These are phyloP conservation scores for Crocidura indochinensis DNA, from an alignment of 2,797 vertebrate genomes.

Conservation along the genomic window DNA sequence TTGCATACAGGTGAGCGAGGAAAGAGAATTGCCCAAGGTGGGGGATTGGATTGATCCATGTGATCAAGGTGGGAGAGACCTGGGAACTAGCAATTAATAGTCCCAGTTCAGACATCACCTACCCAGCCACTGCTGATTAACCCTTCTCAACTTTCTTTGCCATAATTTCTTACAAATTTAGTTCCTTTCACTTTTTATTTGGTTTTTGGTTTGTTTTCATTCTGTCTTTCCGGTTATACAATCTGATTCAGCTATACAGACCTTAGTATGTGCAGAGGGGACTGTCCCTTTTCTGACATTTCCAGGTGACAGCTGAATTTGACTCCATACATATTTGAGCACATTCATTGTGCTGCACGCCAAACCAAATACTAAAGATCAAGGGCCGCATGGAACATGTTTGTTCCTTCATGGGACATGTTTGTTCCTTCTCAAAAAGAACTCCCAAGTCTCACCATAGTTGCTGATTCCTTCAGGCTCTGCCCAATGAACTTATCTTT, in stretches of 20 bases:
- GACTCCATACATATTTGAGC: neutral
- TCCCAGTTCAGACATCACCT: neutral
- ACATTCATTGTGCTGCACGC: constrained; percentile 6
- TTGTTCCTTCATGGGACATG: constrained; percentile 26
- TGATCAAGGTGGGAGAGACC: constrained; percentile 1
- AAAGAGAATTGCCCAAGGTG: constrained; percentile 54
- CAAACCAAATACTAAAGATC: constrained; percentile 31
- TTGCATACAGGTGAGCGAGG: constrained; percentile 66
- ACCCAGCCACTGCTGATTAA: constrained; percentile 9
- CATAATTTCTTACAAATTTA: constrained; percentile 55
- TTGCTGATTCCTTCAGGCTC: constrained; percentile 44
- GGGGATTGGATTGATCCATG: too few species aligned
- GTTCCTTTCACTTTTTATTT: constrained; percentile 27
- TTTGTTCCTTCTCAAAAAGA: constrained; percentile 34
- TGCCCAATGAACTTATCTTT: neutral
- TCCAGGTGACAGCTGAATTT: constrained; percentile 32
- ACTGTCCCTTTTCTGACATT: constrained; percentile 19
- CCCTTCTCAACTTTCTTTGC: neutral
- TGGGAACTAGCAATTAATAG: constrained; percentile 1
- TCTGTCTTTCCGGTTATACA: neutral
- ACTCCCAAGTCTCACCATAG: neutral
- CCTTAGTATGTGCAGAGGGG: constrained; percentile 6
- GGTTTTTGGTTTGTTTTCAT: neutral
- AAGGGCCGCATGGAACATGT: neutral
- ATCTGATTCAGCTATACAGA: constrained; percentile 28